A percentile compares a stretch with the other conserved stretches of the same genome.
Evolutionary conservation across 2,888 invertebrate species (phyloP).

Genomic region (Mythimna ferrago): DNA sequence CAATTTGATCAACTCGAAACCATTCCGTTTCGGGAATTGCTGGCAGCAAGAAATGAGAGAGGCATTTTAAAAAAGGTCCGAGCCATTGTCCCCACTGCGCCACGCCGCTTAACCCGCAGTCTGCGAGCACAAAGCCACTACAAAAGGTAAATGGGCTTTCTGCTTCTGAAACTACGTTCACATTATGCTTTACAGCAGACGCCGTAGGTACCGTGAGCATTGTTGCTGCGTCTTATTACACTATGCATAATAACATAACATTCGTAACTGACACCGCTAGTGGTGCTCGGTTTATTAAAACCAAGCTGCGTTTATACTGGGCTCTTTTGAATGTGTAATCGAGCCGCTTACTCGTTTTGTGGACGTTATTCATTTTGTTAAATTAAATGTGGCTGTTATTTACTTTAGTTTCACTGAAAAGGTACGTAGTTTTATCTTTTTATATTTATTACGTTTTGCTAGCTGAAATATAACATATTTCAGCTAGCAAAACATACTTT

Average conservation of each 20-base stretch:
- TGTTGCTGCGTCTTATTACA: slow-evolving; percentile 79
- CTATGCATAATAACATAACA: slow-evolving; percentile 82
- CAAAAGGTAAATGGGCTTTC: slow-evolving; percentile 86
- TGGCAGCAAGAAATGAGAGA: slow-evolving; percentile 74
- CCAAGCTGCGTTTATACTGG: slow-evolving; percentile 70
- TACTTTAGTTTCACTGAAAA: slow-evolving; percentile 18
- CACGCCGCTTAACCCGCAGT: slow-evolving; percentile 84
- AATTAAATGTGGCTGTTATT: slow-evolving; percentile 48
- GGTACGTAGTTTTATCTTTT: neutral
- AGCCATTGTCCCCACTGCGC: slow-evolving; percentile 80
- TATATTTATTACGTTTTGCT: slow-evolving; percentile 3
- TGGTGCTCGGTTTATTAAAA: slow-evolving; percentile 80
- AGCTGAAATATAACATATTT: neutral
- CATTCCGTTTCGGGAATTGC: slow-evolving; percentile 77
- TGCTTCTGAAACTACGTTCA: slow-evolving; percentile 80
- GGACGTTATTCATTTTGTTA: slow-evolving; percentile 68
- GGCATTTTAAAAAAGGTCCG: slow-evolving; percentile 82
- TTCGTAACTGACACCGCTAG: slow-evolving; percentile 80
- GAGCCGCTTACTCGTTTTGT: slow-evolving; percentile 75
- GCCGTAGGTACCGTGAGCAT: slow-evolving; percentile 71
- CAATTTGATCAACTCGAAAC: slow-evolving; percentile 75
- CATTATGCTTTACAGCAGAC: slow-evolving; percentile 80
- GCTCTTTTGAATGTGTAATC: slow-evolving; percentile 80
- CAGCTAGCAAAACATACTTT: neutral
- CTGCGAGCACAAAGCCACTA: slow-evolving; percentile 85